Base-by-base conservation (phyloP, 2,797 vertebrate species). In the Trachurus trachurus region DNA sequence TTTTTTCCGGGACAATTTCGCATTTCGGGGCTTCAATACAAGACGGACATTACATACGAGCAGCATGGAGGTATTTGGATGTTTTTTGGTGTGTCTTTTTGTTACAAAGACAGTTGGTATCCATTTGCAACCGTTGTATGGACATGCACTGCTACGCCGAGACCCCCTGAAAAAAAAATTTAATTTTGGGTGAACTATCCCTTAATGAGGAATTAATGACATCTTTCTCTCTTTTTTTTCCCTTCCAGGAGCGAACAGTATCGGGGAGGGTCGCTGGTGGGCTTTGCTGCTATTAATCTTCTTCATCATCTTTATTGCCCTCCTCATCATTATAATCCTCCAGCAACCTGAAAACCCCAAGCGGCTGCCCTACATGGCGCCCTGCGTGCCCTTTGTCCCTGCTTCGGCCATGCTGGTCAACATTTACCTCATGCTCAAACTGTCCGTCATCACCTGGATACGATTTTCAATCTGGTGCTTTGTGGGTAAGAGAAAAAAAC, bases 301-400 rank as follows among this genome's bases (percentile, higher is more conserved):
- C 67, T 94, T 99, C 91, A 31, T 97, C 66, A 83, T 98, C 81
- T 78, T 97, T 76, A 94, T 98, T 0, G 31, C 91, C 0, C 91
- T 95, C 47, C 94, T 99, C 78, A 79, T 99, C 78, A 94, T 99
- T 78, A 96, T 99, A 88, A 99, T 99, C 83, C 85, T 99, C 69
- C 98, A 99, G 95, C 98, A 99, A 89, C 98, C 98, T 1, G 98
- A 99, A 90, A 99, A 99, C 92, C 98, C 98, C 11, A 99, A 99
- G 93, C 96, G 98, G 74, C 94, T 99, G 78, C 98, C 98, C 59
- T 99, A 99, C 86, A 99, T 99, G 98, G 98, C 98, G 0, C 98
- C 98, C 0, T 99, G 98, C 2, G 96, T 99, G 44, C 98, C 98
- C 68, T 98, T 98, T 0, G 98, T 99, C 58, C 98, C 98, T 2